Conservation (phyloP, 2,888 invertebrate species). For the Erebia epiphron region DNA sequence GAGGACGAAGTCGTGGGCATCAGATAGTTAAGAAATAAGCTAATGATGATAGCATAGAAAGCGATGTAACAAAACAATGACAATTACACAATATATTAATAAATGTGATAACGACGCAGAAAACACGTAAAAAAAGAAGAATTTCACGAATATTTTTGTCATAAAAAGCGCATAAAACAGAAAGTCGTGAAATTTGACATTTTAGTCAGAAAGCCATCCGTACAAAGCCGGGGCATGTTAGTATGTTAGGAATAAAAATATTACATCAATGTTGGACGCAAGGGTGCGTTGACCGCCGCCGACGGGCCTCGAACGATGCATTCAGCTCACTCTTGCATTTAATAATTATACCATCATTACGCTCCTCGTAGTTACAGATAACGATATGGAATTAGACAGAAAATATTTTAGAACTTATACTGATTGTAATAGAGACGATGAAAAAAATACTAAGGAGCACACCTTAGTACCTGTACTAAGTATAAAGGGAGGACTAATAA, state of each 20-base stretch:
- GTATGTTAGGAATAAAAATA: not conserved
- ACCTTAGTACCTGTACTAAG: not conserved
- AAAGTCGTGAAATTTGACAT: no score
- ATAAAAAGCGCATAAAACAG: no score
- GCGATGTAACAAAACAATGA: no score
- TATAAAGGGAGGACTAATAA: not conserved
- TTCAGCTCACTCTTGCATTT: conserved; percentile 46
- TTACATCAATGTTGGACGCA: conserved; percentile 18
- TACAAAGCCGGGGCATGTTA: not conserved
- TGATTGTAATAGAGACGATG: conserved; percentile 4
- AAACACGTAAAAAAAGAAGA: no score
- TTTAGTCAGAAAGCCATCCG: no score
- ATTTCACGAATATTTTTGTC: no score
- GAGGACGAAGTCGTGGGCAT: no score
- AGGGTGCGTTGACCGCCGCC: conserved; percentile 70
- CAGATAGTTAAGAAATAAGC: no score
- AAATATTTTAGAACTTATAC: conserved; percentile 9
- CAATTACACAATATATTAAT: no score
- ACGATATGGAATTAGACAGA: conserved; percentile 17
- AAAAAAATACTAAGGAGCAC: not conserved
- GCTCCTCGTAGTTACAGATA: conserved; percentile 28
- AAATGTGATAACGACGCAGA: no score
- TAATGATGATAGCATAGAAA: no score
- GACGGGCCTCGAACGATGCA: conserved; percentile 40
- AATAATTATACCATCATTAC: conserved; percentile 40